phyloP scores from a whole-genome alignment of 2,113 vertebrate genomes.

The Colistium nudipinnis region DNA sequence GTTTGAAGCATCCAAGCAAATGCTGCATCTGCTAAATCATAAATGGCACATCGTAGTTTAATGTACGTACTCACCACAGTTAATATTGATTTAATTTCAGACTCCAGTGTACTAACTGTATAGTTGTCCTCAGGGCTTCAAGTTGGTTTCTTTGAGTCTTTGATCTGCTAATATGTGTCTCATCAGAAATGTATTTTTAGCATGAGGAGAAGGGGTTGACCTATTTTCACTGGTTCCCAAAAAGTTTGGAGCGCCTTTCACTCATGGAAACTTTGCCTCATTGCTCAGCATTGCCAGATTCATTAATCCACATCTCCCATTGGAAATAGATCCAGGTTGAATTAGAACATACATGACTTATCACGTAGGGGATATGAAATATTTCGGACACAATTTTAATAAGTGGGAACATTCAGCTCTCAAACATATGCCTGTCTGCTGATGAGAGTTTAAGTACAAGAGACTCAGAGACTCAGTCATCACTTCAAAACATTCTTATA shows the following conservation, averaged over 20 bases:
- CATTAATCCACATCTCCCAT: neutral
- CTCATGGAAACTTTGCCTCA: neutral
- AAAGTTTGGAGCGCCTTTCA: conserved; percentile 5
- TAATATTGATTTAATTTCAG: neutral
- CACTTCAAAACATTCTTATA: no score
- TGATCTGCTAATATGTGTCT: no score
- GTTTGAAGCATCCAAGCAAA: neutral
- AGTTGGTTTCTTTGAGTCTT: neutral
- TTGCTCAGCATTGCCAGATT: no score
- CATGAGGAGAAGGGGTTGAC: neutral
- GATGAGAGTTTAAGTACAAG: no score
- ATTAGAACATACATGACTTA: no score
- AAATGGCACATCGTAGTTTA: conserved; percentile 10
- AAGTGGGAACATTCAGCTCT: no score
- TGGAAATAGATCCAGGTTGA: neutral
- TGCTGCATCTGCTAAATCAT: conserved; percentile 25
- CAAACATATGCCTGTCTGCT: no score
- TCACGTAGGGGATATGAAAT: no score
- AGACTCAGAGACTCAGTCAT: no score
- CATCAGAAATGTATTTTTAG: conserved; percentile 35
- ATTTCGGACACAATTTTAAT: no score
- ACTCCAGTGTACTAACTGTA: neutral
- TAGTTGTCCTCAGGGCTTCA: conserved; percentile 1
- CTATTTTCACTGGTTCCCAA: conserved; percentile 7
- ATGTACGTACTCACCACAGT: conserved; percentile 3